phyloP scores from a whole-genome alignment of 2,797 vertebrate species.

The Mormyrops boulengeri region DNA sequence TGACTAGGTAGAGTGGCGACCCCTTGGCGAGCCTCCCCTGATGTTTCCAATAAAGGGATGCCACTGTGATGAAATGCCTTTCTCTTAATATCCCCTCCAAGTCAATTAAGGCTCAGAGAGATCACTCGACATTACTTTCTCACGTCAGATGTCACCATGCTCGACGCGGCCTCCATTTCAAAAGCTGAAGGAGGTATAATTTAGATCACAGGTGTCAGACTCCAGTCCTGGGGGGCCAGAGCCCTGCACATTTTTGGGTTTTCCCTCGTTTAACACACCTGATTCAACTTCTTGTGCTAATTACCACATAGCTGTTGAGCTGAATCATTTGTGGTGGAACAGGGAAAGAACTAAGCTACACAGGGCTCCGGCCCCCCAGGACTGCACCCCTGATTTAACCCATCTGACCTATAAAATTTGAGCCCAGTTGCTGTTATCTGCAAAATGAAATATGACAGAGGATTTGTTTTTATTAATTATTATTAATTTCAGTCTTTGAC shows the following conservation, averaged over 20 bases:
- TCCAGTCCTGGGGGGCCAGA: too few species aligned
- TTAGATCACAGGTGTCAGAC: too few species aligned
- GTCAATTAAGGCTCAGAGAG: constrained; percentile 63
- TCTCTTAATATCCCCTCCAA: constrained; percentile 69
- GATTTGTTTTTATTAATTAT: constrained; percentile 47
- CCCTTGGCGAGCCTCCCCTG: neutral
- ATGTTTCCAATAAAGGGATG: constrained; percentile 45
- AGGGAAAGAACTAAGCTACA: too few species aligned
- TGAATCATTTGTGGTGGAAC: too few species aligned
- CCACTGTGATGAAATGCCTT: constrained; percentile 46
- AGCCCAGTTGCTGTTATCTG: constrained; percentile 42
- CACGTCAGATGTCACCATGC: constrained; percentile 63
- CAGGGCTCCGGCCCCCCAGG: too few species aligned
- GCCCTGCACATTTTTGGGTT: too few species aligned
- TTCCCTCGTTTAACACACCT: too few species aligned
- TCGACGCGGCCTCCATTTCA: constrained; percentile 49
- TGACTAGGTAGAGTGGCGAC: neutral
- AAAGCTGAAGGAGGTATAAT: constrained; percentile 60
- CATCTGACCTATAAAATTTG: constrained; percentile 54
- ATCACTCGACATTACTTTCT: constrained; percentile 68
- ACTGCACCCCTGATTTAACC: neutral
- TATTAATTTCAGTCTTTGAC: constrained; percentile 27
- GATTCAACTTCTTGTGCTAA: too few species aligned
- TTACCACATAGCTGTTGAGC: too few species aligned
- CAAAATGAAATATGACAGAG: constrained; percentile 42